Percentiles rank a stretch among this genome's conserved stretches.
phyloP scores from a whole-genome alignment of 2,888 invertebrate genomes.

The Leptopilina drosophilae region DNA sequence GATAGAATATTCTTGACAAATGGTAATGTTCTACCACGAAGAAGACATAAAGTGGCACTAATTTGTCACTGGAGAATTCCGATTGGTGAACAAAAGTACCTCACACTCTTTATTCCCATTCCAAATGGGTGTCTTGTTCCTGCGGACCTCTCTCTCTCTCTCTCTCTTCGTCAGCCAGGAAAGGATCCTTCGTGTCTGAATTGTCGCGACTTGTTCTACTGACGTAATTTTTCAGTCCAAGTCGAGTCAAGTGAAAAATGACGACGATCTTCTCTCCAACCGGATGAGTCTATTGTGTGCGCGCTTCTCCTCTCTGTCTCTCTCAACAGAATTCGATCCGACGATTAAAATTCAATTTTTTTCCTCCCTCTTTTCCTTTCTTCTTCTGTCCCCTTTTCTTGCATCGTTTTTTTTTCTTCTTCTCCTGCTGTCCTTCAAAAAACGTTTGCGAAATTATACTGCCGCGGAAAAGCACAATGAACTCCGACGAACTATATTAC shows the following conservation, averaged over 20 bases:
- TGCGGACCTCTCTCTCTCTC: not conserved
- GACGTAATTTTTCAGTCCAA: conserved; percentile 32
- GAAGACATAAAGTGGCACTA: conserved; percentile 25
- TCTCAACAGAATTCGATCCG: conserved; percentile 11
- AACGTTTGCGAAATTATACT: not conserved
- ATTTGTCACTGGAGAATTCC: conserved; percentile 35
- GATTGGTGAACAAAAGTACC: conserved; percentile 32
- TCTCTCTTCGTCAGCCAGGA: not conserved
- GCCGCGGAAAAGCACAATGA: conserved; percentile 21
- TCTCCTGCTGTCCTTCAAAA: conserved; percentile 18
- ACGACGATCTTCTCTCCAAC: not conserved
- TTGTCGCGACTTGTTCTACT: conserved; percentile 38
- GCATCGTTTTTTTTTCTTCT: not conserved
- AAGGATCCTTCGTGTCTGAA: conserved; percentile 10
- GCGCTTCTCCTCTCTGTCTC: not conserved
- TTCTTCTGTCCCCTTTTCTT: not conserved
- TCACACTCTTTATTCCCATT: not conserved
- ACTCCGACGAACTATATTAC: not conserved
- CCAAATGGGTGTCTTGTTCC: not conserved
- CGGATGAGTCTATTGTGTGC: conserved; percentile 30
- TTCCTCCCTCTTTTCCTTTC: not conserved
- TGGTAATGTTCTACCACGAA: conserved; percentile 27
- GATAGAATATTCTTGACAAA: conserved; percentile 38
- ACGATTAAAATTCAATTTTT: conserved; percentile 21
- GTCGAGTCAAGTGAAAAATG: conserved; percentile 31